Conservation (phyloP, 2,113 vertebrate species). For the Dolichallabes microphthalmus region DNA sequence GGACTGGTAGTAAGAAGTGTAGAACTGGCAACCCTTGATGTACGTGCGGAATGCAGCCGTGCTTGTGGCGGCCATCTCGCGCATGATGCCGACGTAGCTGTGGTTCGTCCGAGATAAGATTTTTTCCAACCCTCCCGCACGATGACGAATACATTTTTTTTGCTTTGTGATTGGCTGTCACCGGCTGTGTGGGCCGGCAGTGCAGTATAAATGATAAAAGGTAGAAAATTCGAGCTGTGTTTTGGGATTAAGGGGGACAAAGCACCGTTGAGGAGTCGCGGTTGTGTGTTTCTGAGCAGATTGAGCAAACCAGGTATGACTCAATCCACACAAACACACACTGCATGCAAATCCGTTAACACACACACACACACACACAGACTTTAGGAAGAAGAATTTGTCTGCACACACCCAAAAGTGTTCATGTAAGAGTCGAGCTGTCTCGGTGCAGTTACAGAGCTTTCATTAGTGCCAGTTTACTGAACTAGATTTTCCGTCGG, state of each 20-base stretch:
- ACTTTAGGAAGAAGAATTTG: not conserved
- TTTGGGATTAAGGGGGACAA: not conserved
- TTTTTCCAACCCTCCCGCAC: not conserved
- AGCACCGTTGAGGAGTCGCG: not conserved
- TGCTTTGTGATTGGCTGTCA: not conserved
- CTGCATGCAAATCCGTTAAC: not conserved
- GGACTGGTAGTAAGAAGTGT: too few relatives aligned
- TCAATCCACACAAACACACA: not conserved
- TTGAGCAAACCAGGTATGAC: not conserved
- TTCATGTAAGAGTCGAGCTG: not conserved
- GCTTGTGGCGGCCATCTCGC: not conserved
- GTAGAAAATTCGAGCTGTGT: not conserved
- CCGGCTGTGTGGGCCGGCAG: too few relatives aligned
- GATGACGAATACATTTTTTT: fast-evolving
- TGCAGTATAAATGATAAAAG: not conserved
- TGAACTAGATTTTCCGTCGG: not conserved
- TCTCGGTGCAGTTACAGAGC: not conserved
- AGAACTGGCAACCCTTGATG: not conserved
- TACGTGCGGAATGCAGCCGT: constrained; percentile 6
- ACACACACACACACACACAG: not conserved
- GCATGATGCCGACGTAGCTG: not conserved
- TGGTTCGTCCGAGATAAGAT: not conserved
- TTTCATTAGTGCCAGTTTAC: too few relatives aligned
- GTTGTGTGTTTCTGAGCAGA: not conserved
- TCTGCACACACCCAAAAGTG: not conserved